Conservation (phyloP, 1,140 invertebrate genomes). For the Drosophila repletoides region DNA sequence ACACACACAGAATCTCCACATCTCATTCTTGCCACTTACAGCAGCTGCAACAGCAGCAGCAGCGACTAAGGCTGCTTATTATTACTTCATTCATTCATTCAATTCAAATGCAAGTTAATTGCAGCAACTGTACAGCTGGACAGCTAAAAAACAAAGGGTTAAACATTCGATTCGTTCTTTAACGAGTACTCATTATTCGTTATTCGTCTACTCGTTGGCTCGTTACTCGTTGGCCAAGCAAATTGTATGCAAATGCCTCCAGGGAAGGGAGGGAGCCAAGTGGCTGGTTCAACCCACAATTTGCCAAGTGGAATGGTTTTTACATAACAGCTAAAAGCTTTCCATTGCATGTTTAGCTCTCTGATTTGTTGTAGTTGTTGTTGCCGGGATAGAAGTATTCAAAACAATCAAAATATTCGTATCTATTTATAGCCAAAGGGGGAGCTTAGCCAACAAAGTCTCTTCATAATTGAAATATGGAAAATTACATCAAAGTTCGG, state of each 20-base stretch:
- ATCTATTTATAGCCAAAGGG: too few species aligned
- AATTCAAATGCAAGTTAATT: conserved; percentile 23
- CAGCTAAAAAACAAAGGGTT: conserved; percentile 23
- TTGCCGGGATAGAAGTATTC: background rate
- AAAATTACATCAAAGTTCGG: too few species aligned
- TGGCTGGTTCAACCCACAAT: conserved; percentile 1
- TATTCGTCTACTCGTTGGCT: conserved; percentile 10
- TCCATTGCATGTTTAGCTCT: too few species aligned
- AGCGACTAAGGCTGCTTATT: conserved; percentile 8
- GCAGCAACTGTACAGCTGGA: conserved; percentile 6
- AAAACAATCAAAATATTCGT: too few species aligned
- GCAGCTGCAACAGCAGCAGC: conserved; percentile 13
- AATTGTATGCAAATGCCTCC: conserved; percentile 53
- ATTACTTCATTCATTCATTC: conserved; percentile 18
- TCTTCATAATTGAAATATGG: too few species aligned
- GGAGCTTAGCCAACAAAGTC: too few species aligned
- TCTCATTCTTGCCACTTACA: conserved; percentile 22
- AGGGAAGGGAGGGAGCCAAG: conserved; percentile 7
- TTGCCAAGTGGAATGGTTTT: conserved; percentile 7
- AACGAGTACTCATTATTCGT: background rate
- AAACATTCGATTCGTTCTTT: conserved; percentile 11
- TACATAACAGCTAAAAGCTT: conserved; percentile 9
- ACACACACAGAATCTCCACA: conserved; percentile 23
- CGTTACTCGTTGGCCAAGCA: conserved; percentile 6
- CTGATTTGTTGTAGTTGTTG: conserved; percentile 5